Conservation (phyloP, 2,888 invertebrate genomes). For the Noctua fimbriata region DNA sequence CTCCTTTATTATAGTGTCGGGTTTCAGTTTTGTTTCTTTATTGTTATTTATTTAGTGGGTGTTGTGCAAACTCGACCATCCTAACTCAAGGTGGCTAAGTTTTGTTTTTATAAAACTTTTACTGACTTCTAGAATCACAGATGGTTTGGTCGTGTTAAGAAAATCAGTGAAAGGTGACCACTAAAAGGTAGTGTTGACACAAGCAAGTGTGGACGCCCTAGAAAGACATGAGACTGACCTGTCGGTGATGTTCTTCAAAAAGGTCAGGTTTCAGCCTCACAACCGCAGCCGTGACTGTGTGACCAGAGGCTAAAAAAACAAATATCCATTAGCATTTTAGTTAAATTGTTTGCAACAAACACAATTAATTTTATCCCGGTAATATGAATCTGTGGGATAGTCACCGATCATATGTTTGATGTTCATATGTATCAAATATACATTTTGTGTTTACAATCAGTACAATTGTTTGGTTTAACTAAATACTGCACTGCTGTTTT, state of each 20-base stretch:
- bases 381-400: too few relatives aligned
- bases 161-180: background rate
- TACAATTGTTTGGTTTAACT: background rate
- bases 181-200: background rate
- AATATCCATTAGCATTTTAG: too few relatives aligned
- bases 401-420: too few relatives aligned
- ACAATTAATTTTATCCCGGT: too few relatives aligned
- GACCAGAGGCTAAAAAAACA: too few relatives aligned
- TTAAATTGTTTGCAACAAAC: too few relatives aligned
- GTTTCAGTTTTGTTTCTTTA: slow-evolving; percentile 21
- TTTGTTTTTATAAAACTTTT: slow-evolving; percentile 15
- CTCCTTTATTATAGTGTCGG: slow-evolving; percentile 30
- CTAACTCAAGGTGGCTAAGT: background rate
- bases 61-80: background rate
- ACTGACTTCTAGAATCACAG: background rate
- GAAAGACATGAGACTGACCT: too few relatives aligned
- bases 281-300: too few relatives aligned
- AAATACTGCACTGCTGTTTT: background rate
- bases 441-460: slow-evolving; percentile 6
- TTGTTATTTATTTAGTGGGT: slow-evolving; percentile 45
- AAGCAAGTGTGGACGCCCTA: background rate
- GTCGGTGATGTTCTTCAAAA: too few relatives aligned
- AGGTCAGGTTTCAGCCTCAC: too few relatives aligned
- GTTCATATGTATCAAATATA: too few relatives aligned
- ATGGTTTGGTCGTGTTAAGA: background rate